Base-by-base conservation (phyloP, 2,113 vertebrate genomes). In the Ciconia maguari region DNA sequence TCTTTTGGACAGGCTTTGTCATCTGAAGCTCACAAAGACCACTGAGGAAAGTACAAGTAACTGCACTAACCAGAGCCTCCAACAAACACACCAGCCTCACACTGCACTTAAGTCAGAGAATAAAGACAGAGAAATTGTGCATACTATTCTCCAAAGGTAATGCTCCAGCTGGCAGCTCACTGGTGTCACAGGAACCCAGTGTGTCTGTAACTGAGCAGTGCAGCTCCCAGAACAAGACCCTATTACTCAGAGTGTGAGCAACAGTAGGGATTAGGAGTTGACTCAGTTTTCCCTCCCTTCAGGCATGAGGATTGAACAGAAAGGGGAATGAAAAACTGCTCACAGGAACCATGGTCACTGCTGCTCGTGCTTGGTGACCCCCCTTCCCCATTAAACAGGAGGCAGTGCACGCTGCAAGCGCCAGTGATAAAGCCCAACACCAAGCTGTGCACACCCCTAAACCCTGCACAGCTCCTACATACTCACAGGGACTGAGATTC, bases 401-500 rank as follows among this genome's bases (percentile, higher is more conserved):
- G 9, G 38, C 30, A 66, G 41, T 0, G 19, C 19, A 74, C 13
- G 18, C 27, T 62, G 54, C 27, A 68, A 88, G 34, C 58, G 64
- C 15, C 54, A 70, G 13, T 4, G 34, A 44, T 9, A 55, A 80
- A 62, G 10, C n/a, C 41, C 55, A 92, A 21, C 74, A 49, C 44
- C 34, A 81, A 70, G 51, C 41, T 66, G 30, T 22, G 30, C 79
- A 46, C 34, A 66, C 8, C 61, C 14, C 52, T 55, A 89, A 83
- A 60, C 24, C 17, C 48, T 6, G 30, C 44, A 52, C 18, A 71
- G 30, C 46, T 80, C 77, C 68, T 57, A 34, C 13, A 32, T 85
- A 97, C 98, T 97, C 88, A 98, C 98, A n/a, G 32, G 97, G 97
- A 81, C 94, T 94, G 72, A 98, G 87, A 81, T 96, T 97, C 97